phyloP scores from a whole-genome alignment of 2,113 vertebrate genomes.

The Chlamydotis undulata region DNA sequence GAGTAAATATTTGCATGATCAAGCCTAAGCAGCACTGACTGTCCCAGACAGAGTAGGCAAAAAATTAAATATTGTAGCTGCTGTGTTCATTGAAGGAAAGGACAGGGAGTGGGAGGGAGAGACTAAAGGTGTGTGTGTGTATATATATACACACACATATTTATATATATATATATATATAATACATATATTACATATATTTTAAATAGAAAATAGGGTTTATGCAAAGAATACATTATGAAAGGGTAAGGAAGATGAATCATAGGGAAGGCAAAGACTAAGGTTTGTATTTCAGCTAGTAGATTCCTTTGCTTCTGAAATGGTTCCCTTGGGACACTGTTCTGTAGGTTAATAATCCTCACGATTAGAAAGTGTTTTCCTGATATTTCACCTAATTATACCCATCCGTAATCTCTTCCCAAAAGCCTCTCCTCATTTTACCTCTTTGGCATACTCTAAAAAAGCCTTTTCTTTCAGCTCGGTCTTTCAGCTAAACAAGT shows the following conservation, averaged over 20 bases:
- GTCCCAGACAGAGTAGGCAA: not conserved
- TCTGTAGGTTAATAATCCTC: constrained; percentile 21
- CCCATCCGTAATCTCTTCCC: constrained; percentile 22
- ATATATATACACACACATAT: too few species aligned
- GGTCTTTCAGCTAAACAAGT: not conserved
- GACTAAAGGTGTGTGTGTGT: not conserved
- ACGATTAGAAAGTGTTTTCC: constrained; percentile 40
- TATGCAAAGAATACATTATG: not conserved
- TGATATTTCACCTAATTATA: constrained; percentile 49
- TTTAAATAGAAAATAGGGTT: not conserved
- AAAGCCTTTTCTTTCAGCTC: constrained; percentile 30
- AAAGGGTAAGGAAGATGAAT: not conserved
- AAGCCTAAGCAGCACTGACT: not conserved
- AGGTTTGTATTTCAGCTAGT: not conserved
- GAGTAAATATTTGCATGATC: not conserved
- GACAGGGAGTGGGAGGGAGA: accelerated
- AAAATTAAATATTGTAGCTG: not conserved
- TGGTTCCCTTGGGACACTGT: not conserved
- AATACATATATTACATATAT: not conserved
- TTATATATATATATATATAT: not conserved
- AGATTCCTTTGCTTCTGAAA: constrained; percentile 12
- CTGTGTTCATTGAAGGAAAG: not conserved
- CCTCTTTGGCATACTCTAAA: constrained; percentile 39
- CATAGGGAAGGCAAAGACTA: not conserved
- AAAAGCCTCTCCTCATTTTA: constrained; percentile 46